A percentile compares a stretch with the other conserved stretches of the same genome.
These are phyloP conservation scores for Cryptocephalus primarius DNA, from an alignment of 2,888 invertebrate species.

Conservation along the genomic window DNA sequence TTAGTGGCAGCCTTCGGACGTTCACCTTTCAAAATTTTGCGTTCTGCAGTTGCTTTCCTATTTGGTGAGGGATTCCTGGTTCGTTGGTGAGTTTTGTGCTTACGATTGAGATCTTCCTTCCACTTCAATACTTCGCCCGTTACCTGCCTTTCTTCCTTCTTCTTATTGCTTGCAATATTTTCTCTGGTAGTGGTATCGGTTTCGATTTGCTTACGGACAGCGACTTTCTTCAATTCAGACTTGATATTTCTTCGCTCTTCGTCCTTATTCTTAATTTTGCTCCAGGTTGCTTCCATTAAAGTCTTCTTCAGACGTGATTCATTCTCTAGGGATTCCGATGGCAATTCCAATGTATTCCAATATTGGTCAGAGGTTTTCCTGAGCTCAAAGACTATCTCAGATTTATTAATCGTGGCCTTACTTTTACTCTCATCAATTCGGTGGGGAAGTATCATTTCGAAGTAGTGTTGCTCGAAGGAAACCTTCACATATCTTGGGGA, in stretches of 20 bases:
- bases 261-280: constrained; percentile 42
- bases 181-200: constrained; percentile 47
- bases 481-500: constrained; percentile 62
- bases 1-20: constrained; percentile 22
- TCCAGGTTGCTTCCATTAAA: constrained; percentile 45
- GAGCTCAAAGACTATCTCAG: constrained; percentile 54
- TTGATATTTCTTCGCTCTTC: constrained; percentile 44
- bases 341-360: constrained; percentile 48
- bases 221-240: constrained; percentile 45
- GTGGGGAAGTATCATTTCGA: constrained; percentile 59
- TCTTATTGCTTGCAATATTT: constrained; percentile 52
- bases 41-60: background rate
- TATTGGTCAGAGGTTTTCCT: constrained; percentile 44
- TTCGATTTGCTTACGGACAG: constrained; percentile 48
- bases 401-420: constrained; percentile 48
- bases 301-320: constrained; percentile 46
- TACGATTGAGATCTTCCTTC: background rate
- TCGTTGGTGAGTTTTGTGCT: background rate
- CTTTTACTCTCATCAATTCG: constrained; percentile 52
- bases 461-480: constrained; percentile 59
- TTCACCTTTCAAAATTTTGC: constrained; percentile 37
- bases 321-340: constrained; percentile 44
- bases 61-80: background rate
- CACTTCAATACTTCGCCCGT: constrained; percentile 40
- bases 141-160: constrained; percentile 50